phyloP scores from a whole-genome alignment of 53 echinoderm and acorn worm genomes.

The Apostichopus leukothele region DNA sequence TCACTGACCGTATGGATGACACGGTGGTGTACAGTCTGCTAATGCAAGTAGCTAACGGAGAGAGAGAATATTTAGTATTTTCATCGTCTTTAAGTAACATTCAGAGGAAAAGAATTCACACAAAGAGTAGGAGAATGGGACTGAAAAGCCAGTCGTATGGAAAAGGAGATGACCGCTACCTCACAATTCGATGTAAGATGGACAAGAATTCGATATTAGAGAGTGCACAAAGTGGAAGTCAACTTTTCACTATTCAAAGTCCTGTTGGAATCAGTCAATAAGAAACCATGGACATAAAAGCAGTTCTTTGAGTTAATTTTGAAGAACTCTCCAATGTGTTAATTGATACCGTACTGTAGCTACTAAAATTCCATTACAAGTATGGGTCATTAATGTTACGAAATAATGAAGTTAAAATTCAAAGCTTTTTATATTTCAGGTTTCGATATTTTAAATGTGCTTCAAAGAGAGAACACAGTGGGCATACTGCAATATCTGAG shows the following conservation, averaged over 20 bases:
- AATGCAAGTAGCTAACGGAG: neutral
- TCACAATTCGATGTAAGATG: constrained; percentile 35
- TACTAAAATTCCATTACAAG: no score
- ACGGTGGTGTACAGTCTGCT: neutral
- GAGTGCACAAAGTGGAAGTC: neutral
- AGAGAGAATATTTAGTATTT: constrained; percentile 34
- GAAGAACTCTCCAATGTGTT: no score
- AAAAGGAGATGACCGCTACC: neutral
- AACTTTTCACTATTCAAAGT: neutral
- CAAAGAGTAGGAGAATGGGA: neutral
- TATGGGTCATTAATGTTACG: no score
- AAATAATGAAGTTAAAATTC: no score
- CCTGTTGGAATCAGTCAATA: neutral
- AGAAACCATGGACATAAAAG: neutral
- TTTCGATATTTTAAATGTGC: no score
- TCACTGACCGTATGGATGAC: neutral
- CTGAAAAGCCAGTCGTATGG: constrained; percentile 29
- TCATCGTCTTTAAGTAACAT: constrained; percentile 10
- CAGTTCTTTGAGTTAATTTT: no score
- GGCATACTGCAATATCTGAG: no score
- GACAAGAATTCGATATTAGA: neutral
- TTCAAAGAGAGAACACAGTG: no score
- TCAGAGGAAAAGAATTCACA: constrained; percentile 2
- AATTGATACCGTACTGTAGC: no score
- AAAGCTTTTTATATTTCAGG: no score